Base-by-base conservation (phyloP, 2,113 vertebrate genomes). In the Lasiurus borealis region DNA sequence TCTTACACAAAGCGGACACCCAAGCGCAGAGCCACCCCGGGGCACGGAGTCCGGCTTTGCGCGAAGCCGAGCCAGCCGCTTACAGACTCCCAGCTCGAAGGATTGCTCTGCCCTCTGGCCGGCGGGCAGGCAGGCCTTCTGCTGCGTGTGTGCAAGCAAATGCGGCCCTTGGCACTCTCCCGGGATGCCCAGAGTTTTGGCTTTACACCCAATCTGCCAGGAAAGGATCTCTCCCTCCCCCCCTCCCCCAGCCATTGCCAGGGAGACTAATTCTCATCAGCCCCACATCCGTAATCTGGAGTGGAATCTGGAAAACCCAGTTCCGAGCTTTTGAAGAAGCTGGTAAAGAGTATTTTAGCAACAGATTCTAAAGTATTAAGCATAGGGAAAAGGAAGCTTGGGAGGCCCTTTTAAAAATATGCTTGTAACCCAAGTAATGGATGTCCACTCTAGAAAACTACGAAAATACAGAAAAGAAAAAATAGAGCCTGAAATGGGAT, bases 171-270 rank as follows among this genome's bases (percentile, higher is more conserved):
- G 68, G 44, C 44, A 34, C 40, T 76, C 71, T 88, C 72, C 57
- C 18, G 25, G 90, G 94, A 93, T 93, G 85, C 31, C 34, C 68
- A 25, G 36, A 46, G 34, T 73, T 57, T 88, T 88, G 95, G 97
- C 85, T 95, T 76, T n/a, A 50, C 15, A 85, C 16, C 72, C 59
- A 57, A 46, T 36, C 85, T 62, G 68, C 85, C 88, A 73, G 88
- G 85, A 81, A 84, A 83, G 81, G 66, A 71, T 68, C 88, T 69
- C n/a, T n/a, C 18, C 52, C 52, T 3, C 16, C 54, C 54, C 7
- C n/a, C 25, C 2, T 8, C 1, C 5, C 23, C n/a, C 54, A 46
- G 31, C 68, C 72, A 92, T 21, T 77, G 62, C 92, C 90, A 57
- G 75, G 81, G 84, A 6, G 3, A 84, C 52, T 76, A 81, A 57